phyloP scores from a whole-genome alignment of 2,888 invertebrate genomes.

The Drosophila phalerata region DNA sequence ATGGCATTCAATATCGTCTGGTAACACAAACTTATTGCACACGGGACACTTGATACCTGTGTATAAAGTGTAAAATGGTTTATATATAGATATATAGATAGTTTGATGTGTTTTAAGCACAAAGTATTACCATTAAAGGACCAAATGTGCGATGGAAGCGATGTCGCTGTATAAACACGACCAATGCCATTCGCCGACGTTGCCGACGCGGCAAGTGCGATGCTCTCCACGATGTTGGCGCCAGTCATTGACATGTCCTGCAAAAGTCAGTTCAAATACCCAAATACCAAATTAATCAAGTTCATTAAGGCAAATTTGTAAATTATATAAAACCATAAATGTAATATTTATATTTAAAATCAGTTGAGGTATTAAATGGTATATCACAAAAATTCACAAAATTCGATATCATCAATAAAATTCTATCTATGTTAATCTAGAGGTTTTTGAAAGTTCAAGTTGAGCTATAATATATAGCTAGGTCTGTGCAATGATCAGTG shows the following conservation, averaged over 20 bases:
- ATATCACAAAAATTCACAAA: no score
- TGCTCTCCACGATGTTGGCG: slow-evolving; percentile 83
- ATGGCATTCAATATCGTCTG: slow-evolving; percentile 99
- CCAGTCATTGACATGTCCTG: slow-evolving; percentile 82
- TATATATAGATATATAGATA: not conserved
- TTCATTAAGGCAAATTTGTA: not conserved
- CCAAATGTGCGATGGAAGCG: slow-evolving; percentile 96
- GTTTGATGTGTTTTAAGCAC: slow-evolving; percentile 68
- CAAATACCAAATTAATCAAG: not conserved
- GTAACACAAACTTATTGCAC: slow-evolving; percentile 98
- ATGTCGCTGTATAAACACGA: slow-evolving; percentile 94
- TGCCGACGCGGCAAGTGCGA: slow-evolving; percentile 83
- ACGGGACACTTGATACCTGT: slow-evolving; percentile 99
- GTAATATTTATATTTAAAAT: not conserved
- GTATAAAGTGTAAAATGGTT: slow-evolving; percentile 78
- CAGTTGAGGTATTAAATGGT: no score
- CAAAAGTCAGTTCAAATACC: not conserved
- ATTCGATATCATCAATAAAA: not conserved
- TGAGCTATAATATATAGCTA: no score
- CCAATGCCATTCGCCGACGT: slow-evolving; percentile 87
- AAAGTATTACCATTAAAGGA: slow-evolving; percentile 93
- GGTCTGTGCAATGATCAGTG: no score
- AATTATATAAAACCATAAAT: not conserved
- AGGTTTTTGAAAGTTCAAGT: no score
- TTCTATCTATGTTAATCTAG: not conserved